Evolutionary conservation across 1,140 invertebrate genomes (phyloP).

Genomic region (Drosophila ironensis): DNA sequence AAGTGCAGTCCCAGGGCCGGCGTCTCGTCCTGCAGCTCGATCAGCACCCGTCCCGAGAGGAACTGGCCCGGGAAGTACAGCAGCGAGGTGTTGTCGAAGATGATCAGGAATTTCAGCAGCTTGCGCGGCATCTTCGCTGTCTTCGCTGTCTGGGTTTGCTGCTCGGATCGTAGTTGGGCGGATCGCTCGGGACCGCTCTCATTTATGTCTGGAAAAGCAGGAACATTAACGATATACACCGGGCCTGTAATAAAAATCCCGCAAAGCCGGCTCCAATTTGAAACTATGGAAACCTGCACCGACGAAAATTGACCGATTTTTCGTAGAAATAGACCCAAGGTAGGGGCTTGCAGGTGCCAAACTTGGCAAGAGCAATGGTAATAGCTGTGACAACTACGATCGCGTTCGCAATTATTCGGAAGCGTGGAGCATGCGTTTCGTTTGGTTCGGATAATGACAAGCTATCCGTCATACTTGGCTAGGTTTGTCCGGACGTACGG

Average conservation of each 20-base stretch:
- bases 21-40: slow-evolving; percentile 96
- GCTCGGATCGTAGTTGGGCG: too few relatives aligned
- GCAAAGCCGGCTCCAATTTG: too few relatives aligned
- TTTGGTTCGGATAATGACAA: slow-evolving; percentile 26
- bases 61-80: slow-evolving; percentile 96
- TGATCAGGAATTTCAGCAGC: slow-evolving; percentile 94
- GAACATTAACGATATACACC: too few relatives aligned
- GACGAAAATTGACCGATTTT: too few relatives aligned
- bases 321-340: too few relatives aligned
- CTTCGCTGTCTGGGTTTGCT: background rate
- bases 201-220: slow-evolving; percentile 7
- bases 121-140: slow-evolving; percentile 88
- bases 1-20: slow-evolving; percentile 95
- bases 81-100: slow-evolving; percentile 96
- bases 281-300: too few relatives aligned
- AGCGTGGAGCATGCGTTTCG: slow-evolving; percentile 3
- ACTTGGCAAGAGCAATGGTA: too few relatives aligned
- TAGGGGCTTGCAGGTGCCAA: too few relatives aligned
- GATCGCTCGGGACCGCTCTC: too few relatives aligned
- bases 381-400: too few relatives aligned
- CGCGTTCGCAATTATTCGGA: slow-evolving; percentile 16
- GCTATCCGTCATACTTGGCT: slow-evolving; percentile 30
- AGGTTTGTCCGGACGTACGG: slow-evolving; percentile 1
- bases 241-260: too few relatives aligned
- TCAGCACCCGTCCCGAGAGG: slow-evolving; percentile 93